Evolutionary conservation across 2,797 vertebrate genomes (phyloP).

Genomic region (Mallotus villosus): DNA sequence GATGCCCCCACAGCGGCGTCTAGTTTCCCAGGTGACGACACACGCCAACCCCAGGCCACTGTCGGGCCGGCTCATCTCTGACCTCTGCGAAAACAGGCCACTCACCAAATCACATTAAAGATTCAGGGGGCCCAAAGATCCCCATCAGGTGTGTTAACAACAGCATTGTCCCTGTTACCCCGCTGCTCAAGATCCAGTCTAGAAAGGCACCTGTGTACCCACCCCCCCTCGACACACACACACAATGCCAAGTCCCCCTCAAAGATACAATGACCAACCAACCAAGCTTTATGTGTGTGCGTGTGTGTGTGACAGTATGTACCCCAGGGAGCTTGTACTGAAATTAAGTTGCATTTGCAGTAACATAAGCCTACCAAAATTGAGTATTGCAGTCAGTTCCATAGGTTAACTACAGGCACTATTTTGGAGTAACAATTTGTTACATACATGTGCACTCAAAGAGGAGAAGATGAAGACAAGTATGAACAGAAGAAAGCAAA

Average conservation of each 20-base stretch:
- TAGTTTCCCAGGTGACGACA: conserved; percentile 64
- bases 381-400: no score
- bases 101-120: conserved; percentile 76
- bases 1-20: conserved; percentile 51
- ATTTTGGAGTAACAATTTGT: no score
- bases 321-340: neutral
- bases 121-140: conserved; percentile 78
- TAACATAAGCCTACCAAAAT: no score
- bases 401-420: no score
- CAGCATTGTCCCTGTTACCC: conserved; percentile 64
- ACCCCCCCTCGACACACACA: neutral
- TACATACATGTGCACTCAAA: no score
- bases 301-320: neutral
- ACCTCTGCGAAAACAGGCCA: conserved; percentile 70
- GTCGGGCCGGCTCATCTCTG: conserved; percentile 72
- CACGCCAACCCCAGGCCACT: conserved; percentile 50
- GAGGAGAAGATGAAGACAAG: no score
- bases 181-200: conserved; percentile 64
- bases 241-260: conserved; percentile 43
- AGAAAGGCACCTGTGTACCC: conserved; percentile 59
- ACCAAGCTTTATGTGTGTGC: conserved; percentile 13
- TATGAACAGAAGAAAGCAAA: no score
- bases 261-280: conserved; percentile 63
- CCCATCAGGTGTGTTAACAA: conserved; percentile 74
- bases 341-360: neutral